phyloP scores from a whole-genome alignment of 2,888 invertebrate genomes.

The Theristus sp. region DNA sequence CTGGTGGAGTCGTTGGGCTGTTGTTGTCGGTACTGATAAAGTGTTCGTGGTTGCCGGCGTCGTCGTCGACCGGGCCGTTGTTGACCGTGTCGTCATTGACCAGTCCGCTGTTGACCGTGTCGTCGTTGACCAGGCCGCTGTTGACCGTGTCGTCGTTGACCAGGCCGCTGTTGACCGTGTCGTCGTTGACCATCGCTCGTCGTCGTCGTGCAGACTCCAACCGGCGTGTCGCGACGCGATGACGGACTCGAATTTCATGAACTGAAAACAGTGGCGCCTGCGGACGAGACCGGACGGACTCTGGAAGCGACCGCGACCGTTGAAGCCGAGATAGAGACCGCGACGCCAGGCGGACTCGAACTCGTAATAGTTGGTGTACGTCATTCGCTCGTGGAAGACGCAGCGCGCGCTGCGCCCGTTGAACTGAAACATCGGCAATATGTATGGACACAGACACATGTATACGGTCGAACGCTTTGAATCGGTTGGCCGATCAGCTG shows the following conservation, averaged over 20 bases:
- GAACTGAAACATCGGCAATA: slow-evolving; percentile 2
- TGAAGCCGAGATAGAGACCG: slow-evolving; percentile 13
- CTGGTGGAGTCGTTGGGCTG: no score
- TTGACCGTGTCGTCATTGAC: background rate
- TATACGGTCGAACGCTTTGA: no score
- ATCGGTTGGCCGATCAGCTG: no score
- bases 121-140: background rate
- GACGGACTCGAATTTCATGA: background rate
- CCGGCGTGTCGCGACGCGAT: background rate
- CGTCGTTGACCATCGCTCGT: no score
- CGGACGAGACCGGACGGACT: slow-evolving; percentile 6
- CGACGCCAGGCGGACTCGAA: slow-evolving; percentile 11
- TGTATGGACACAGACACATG: background rate
- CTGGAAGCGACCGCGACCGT: slow-evolving; percentile 11
- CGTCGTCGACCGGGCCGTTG: background rate
- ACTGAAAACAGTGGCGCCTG: slow-evolving; percentile 11
- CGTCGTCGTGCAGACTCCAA: background rate
- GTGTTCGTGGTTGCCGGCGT: background rate
- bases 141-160: no score
- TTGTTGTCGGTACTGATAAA: no score
- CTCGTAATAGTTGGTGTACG: slow-evolving; percentile 11
- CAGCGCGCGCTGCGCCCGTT: slow-evolving; percentile 7
- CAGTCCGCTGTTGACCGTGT: background rate
- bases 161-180: no score
- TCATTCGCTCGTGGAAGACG: slow-evolving; percentile 11